These are phyloP conservation scores for Rhagologus leucostigma DNA, from an alignment of 2,113 vertebrate genomes.

Conservation along the genomic window DNA sequence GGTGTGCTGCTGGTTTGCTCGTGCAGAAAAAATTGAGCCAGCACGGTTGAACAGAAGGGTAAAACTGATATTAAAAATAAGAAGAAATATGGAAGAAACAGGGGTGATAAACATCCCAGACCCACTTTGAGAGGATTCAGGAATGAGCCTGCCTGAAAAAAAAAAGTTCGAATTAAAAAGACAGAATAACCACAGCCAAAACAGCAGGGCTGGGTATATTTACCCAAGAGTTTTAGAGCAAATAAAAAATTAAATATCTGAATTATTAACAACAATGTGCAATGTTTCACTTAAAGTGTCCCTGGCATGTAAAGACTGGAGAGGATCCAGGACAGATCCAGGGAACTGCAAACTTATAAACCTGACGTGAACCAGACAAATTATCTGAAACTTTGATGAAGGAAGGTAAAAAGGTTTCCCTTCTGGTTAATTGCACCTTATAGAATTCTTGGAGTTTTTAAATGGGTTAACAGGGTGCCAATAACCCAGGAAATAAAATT, in stretches of 20 bases:
- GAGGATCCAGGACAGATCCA: constrained; percentile 13
- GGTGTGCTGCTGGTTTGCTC: not conserved
- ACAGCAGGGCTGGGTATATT: not conserved
- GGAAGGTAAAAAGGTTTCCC: not conserved
- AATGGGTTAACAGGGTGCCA: not conserved
- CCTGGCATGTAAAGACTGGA: not conserved
- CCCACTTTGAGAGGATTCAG: not conserved
- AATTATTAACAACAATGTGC: constrained; percentile 39
- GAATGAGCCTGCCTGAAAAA: not conserved
- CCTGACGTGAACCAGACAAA: not conserved
- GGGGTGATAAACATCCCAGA: not conserved
- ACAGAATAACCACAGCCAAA: not conserved
- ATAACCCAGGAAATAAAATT: not conserved
- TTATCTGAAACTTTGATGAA: not conserved
- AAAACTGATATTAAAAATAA: not conserved
- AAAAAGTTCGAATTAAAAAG: not conserved
- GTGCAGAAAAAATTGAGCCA: not conserved
- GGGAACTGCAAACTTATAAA: not conserved
- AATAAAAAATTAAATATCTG: constrained; percentile 11
- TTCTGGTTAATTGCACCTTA: not conserved
- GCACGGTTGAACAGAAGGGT: not conserved
- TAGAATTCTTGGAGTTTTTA: not conserved
- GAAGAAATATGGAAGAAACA: not conserved
- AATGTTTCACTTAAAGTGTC: not conserved
- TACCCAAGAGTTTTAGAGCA: not conserved